Evolutionary conservation across 2,888 invertebrate genomes (phyloP).

Genomic region (Choristoneura rosaceana): DNA sequence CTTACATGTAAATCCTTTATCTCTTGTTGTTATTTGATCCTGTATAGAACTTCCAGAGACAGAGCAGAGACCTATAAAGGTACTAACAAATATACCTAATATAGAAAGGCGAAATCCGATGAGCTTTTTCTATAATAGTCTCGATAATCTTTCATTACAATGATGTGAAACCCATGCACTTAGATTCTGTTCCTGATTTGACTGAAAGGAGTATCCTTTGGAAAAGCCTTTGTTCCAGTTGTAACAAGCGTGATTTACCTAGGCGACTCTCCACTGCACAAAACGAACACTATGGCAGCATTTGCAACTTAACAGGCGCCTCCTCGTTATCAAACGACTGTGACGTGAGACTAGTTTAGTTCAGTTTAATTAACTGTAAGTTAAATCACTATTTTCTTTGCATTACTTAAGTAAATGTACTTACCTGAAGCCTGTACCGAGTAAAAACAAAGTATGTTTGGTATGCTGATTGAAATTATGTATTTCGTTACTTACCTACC

Average conservation of each 20-base stretch:
- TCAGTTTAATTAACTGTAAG: constrained; percentile 1
- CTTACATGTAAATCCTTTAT: too few relatives aligned
- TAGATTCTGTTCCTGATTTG: constrained; percentile 1
- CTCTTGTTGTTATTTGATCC: too few relatives aligned
- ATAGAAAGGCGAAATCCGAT: not conserved
- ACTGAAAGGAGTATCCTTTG: not conserved
- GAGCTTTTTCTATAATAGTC: not conserved
- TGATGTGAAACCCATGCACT: constrained; percentile 1
- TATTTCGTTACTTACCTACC: too few relatives aligned
- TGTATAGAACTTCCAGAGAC: too few relatives aligned
- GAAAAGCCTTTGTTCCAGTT: not conserved
- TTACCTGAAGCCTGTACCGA: too few relatives aligned
- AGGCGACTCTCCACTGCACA: not conserved
- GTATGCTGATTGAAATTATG: too few relatives aligned
- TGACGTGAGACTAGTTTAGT: not conserved
- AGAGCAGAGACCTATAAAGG: too few relatives aligned
- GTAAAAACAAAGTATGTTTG: too few relatives aligned
- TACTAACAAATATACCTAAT: not conserved
- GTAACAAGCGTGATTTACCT: not conserved
- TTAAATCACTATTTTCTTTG: too few relatives aligned
- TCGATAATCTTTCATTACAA: not conserved
- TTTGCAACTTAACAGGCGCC: not conserved
- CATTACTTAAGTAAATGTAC: too few relatives aligned
- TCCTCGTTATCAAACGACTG: not conserved
- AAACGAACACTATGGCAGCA: constrained; percentile 4